These are phyloP conservation scores for Notospermus geniculatus DNA, from an alignment of 1,140 invertebrate genomes.

Conservation along the genomic window DNA sequence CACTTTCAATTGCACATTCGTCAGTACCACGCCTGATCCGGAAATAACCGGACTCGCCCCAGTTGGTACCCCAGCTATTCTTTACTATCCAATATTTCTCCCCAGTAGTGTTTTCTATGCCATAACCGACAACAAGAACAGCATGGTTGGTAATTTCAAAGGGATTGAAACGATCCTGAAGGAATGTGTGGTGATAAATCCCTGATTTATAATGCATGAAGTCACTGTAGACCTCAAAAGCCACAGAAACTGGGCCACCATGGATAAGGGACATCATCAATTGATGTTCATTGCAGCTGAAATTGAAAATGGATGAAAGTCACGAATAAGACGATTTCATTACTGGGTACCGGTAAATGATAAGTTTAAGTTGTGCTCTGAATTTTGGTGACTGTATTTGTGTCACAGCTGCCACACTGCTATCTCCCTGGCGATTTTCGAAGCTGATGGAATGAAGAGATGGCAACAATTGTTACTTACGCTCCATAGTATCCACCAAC, in stretches of 20 bases:
- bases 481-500: conserved; percentile 59
- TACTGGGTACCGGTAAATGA: too few species aligned
- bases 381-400: too few species aligned
- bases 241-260: conserved; percentile 60
- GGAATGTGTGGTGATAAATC: conserved; percentile 27
- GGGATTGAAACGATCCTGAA: conserved; percentile 24
- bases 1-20: conserved; percentile 49
- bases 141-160: conserved; percentile 40
- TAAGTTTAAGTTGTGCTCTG: too few species aligned
- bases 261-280: conserved; percentile 59
- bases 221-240: conserved; percentile 58
- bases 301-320: neutral
- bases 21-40: conserved; percentile 56
- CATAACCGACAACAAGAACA: conserved; percentile 48
- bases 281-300: conserved; percentile 58
- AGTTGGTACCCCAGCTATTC: conserved; percentile 57
- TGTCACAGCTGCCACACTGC: too few species aligned
- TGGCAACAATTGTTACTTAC: conserved; percentile 24
- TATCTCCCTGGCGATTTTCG: too few species aligned
- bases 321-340: neutral
- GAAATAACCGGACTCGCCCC: conserved; percentile 59
- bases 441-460: too few species aligned
- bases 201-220: conserved; percentile 57
- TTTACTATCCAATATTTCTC: conserved; percentile 26
- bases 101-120: conserved; percentile 30